Percentiles rank a stretch among this genome's conserved stretches.
Evolutionary conservation across 2,113 vertebrate genomes (phyloP).

Genomic region (Leptodactylus fuscus): DNA sequence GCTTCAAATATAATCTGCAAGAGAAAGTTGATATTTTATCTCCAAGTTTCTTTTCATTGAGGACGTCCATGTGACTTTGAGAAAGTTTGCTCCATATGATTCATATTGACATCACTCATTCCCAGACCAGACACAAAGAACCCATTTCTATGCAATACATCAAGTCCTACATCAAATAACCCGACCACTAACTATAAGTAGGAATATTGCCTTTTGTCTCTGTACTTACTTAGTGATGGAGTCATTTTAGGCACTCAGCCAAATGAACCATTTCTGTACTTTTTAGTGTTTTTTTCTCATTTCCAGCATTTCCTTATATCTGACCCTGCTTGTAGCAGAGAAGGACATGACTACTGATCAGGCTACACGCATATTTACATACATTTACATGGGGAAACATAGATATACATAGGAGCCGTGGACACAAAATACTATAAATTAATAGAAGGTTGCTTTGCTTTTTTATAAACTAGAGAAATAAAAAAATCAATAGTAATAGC

Average conservation of each 20-base stretch:
- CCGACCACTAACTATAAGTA: background rate
- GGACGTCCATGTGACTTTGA: background rate
- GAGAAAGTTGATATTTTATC: background rate
- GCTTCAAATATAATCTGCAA: conserved; percentile 96
- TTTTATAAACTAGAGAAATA: too few species aligned
- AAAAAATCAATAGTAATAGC: too few species aligned
- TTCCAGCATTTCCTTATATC: background rate
- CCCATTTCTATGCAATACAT: background rate
- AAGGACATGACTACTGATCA: background rate
- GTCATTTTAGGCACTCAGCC: background rate
- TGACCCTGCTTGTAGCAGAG: background rate
- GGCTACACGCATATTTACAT: too few species aligned
- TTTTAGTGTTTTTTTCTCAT: background rate
- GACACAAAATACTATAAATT: too few species aligned
- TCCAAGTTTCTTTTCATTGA: background rate
- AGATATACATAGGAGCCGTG: too few species aligned
- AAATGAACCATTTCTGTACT: background rate
- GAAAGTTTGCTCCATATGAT: background rate
- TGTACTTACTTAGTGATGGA: background rate
- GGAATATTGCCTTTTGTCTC: background rate
- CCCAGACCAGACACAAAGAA: background rate
- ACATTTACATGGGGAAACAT: too few species aligned
- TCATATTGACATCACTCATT: background rate
- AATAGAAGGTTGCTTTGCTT: too few species aligned
- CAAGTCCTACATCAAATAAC: background rate